Base-by-base conservation (phyloP, 2,113 vertebrate genomes). In the Gallinago jamesoni region DNA sequence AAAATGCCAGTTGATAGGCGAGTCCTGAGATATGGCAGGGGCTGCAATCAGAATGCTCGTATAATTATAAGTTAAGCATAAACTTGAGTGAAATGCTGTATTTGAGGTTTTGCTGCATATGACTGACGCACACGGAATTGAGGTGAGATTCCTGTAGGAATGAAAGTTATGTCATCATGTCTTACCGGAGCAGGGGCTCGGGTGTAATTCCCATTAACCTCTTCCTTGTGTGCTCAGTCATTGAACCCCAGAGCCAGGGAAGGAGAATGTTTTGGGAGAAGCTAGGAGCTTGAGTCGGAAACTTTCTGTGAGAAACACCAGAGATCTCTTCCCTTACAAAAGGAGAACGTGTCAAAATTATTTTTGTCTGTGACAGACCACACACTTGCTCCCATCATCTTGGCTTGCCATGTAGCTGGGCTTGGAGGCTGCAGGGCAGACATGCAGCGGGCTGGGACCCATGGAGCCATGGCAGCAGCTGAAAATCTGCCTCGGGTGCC, bases 401-500 rank as follows among this genome's bases (percentile, higher is more conserved):
- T 43, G 39, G 47, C 45, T 27, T 27, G 43, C 28, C 14, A 9
- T 37, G 28, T n/a, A 39, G 6, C 15, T 57, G 72, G 22, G 23
- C 24, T 23, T 63, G 47, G 64, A 88, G 50, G 30, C 41, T 73
- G 79, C 33, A 17, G 89, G 78, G 85, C 35, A 63, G 21, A 37
- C 66, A 37, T 0, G 0, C 52, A 47, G 52, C 0, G 0, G 64
- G 48, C n/a, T 76, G 45, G 33, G 35, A 60, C 22, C 3, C 2
- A 14, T 7, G 5, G 14, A 94, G 28, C 48, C 57, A 27, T 3
- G 2, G 57, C 56, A 90, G 60, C 60, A 84, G 72, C 56, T 89
- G 76, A 86, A 90, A 74, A 70, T 94, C 37, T 90, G 37, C 59
- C 84, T 41, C 1, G 6, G 17, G 28, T 62, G 85, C 72, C 24